Evolutionary conservation across 2,888 invertebrate genomes (phyloP).

Genomic region (Clivina fossor): DNA sequence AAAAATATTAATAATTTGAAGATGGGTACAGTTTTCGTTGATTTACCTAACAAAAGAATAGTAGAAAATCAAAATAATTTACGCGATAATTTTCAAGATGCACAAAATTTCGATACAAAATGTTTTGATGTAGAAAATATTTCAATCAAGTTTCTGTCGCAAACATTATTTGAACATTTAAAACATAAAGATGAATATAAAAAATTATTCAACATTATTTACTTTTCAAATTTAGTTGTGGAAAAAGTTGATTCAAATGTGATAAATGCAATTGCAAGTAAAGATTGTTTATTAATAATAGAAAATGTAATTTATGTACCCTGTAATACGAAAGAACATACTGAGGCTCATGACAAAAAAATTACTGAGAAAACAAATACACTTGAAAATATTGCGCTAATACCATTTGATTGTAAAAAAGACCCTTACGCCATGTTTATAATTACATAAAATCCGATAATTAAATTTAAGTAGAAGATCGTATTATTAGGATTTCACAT

Average conservation of each 20-base stretch:
- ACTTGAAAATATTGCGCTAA: conserved; percentile 13
- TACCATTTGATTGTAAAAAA: conserved; percentile 19
- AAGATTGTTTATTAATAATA: conserved; percentile 62
- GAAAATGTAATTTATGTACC: conserved; percentile 60
- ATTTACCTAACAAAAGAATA: conserved; percentile 47
- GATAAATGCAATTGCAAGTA: conserved; percentile 58
- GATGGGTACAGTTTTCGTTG: conserved; percentile 48
- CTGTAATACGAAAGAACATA: conserved; percentile 19
- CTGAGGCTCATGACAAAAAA: conserved; percentile 20
- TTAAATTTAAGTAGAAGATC: no score
- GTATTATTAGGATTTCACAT: not conserved
- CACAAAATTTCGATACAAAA: conserved; percentile 24
- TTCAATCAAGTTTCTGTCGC: conserved; percentile 66
- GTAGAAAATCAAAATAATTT: conserved; percentile 50
- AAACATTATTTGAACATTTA: conserved; percentile 61
- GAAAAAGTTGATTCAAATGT: conserved; percentile 60
- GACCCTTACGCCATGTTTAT: conserved; percentile 27
- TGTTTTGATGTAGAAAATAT: conserved; percentile 60
- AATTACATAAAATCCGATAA: conserved; percentile 7
- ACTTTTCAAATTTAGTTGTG: conserved; percentile 62
- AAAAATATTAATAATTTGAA: conserved; percentile 45
- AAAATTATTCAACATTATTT: conserved; percentile 68
- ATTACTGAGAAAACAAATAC: conserved; percentile 11
- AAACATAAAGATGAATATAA: conserved; percentile 63
- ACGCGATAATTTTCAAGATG: conserved; percentile 40